Conservation (phyloP, 2,113 vertebrate genomes). For the Strigops habroptila region DNA sequence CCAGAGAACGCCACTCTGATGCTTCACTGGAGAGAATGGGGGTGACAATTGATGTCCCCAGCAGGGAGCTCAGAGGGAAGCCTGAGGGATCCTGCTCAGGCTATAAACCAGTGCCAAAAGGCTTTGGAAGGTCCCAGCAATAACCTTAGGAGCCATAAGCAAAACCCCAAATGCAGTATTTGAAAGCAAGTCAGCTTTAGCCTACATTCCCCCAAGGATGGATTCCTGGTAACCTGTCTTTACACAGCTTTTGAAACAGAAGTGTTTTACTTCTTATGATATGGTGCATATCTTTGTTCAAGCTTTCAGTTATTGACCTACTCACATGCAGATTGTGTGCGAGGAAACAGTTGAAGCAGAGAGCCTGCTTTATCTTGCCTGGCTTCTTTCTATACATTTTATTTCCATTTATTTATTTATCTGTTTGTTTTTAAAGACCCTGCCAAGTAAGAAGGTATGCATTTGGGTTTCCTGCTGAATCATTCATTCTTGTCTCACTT, state of each 20-base stretch:
- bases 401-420: not conserved
- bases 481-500: not conserved
- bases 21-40: not conserved
- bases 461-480: not conserved
- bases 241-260: not conserved
- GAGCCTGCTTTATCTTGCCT: not conserved
- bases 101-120: not conserved
- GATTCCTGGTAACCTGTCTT: not conserved
- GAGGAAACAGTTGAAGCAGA: not conserved
- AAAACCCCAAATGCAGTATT: not conserved
- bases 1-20: not conserved
- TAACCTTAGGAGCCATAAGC: not conserved
- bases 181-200: not conserved
- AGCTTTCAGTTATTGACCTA: not conserved
- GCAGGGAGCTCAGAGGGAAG: not conserved
- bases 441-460: not conserved
- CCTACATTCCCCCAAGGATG: not conserved
- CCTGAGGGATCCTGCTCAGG: not conserved
- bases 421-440: not conserved
- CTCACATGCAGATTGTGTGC: not conserved
- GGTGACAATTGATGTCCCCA: fast-evolving
- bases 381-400: not conserved
- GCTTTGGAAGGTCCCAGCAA: not conserved
- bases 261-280: not conserved
- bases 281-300: not conserved